Conservation (phyloP, 2,888 invertebrate genomes). For the Acronicta alni region DNA sequence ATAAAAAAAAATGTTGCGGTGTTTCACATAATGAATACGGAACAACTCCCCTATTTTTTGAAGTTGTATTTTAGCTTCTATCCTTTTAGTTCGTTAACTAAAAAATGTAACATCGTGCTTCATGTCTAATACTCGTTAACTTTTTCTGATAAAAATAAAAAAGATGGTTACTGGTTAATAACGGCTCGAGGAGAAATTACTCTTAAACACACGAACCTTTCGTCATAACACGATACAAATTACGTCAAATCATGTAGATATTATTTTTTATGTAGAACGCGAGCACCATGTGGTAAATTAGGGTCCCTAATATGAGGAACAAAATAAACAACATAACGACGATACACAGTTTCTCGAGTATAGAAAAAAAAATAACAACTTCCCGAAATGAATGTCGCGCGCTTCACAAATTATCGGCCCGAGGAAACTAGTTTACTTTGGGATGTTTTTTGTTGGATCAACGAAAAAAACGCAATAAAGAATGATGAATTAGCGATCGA, state of each 20-base stretch:
- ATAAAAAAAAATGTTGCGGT: slow-evolving; percentile 22
- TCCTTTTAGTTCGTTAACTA: slow-evolving; percentile 65
- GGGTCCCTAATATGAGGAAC: slow-evolving; percentile 76
- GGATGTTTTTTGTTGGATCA: slow-evolving; percentile 42
- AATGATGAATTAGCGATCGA: slow-evolving; percentile 53
- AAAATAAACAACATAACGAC: slow-evolving; percentile 84
- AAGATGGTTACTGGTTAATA: slow-evolving; percentile 82
- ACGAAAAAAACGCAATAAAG: slow-evolving; percentile 45
- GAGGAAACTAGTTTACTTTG: slow-evolving; percentile 66
- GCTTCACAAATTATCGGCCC: slow-evolving; percentile 73
- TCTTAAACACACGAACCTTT: slow-evolving; percentile 84
- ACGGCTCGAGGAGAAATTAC: slow-evolving; percentile 77
- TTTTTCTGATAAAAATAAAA: slow-evolving; percentile 71
- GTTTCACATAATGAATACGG: slow-evolving; percentile 36
- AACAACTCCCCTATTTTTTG: slow-evolving; percentile 39
- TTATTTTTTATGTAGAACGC: slow-evolving; percentile 79
- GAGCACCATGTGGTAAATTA: slow-evolving; percentile 87
- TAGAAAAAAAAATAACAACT: slow-evolving; percentile 79
- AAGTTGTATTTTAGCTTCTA: slow-evolving; percentile 49
- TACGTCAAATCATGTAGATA: slow-evolving; percentile 86
- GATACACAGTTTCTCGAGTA: slow-evolving; percentile 68
- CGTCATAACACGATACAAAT: slow-evolving; percentile 84
- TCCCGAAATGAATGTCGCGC: slow-evolving; percentile 73
- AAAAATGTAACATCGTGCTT: slow-evolving; percentile 62
- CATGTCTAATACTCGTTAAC: slow-evolving; percentile 74